These are phyloP conservation scores for Tetrax tetrax DNA, from an alignment of 2,113 vertebrate species.

Conservation along the genomic window DNA sequence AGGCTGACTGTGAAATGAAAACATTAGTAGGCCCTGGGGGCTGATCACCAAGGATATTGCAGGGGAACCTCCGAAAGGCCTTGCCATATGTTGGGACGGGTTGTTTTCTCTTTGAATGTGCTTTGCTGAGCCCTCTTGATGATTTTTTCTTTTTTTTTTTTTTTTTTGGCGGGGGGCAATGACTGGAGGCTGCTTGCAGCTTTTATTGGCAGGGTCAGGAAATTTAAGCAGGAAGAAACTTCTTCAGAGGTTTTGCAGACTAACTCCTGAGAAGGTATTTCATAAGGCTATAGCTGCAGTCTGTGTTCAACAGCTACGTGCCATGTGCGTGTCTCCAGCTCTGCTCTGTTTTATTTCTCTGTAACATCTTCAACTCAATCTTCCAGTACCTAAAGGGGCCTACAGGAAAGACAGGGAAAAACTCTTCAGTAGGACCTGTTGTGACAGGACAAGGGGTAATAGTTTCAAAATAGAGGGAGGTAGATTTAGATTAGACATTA, in stretches of 20 bases:
- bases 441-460: no score
- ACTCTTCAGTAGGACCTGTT: no score
- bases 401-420: no score
- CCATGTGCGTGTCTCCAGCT: not conserved
- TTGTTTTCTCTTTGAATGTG: not conserved
- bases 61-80: not conserved
- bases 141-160: not conserved
- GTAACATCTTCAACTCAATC: not conserved
- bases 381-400: no score
- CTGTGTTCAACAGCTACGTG: not conserved
- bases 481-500: no score
- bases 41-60: constrained; percentile 28
- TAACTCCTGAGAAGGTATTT: not conserved
- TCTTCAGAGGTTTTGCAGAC: not conserved
- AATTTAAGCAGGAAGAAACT: not conserved
- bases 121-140: not conserved
- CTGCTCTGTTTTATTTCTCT: not conserved
- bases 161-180: not conserved
- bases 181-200: not conserved
- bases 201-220: not conserved
- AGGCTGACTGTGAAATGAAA: not conserved
- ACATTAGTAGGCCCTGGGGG: not conserved
- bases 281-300: not conserved
- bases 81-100: not conserved
- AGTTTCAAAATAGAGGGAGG: no score